Evolutionary conservation across 1,140 invertebrate genomes (phyloP), one percentile per base, ranked within the genome.

Genomic region (Maniola jurtina): DNA sequence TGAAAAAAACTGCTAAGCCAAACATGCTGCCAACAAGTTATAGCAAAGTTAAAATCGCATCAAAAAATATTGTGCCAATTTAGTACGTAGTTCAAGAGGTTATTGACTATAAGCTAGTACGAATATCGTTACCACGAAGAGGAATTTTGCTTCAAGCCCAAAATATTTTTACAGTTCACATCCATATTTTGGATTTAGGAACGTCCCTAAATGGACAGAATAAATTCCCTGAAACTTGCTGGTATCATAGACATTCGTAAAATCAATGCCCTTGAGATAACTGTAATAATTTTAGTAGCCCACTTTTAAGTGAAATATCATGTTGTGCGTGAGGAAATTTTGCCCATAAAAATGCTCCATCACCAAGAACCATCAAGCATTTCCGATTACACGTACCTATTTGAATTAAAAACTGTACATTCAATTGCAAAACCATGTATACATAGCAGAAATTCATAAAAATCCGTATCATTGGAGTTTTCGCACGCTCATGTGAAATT

Each of bases 341-440:
- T 36, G 61, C 56, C 36, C 42, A 58, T 42, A 63, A 58, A 67
- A 68, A 59, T 52, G 64, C 63, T 36, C 58, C 60, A 48, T 62
- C 64, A 63, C 69, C 59, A 42, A 55, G 61, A 65, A 75, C 67
- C 64, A 71, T 73, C 70, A 73, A 80, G 70, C 64, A 40, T 73
- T 72, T 73, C 62, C 74, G 68, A 77, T 81, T 77, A 79, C 76
- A 72, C 68, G 70, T 77, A 25, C 25, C 25, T 25, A 58, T 72
- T 73, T 75, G 78, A 79, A 86, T 87, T 77, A 72, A 83, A 87
- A 89, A 88, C 82, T 76, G 84, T 86, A 79, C 76, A 79, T 75
- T 73, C 71, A 82, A 85, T 82, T 81, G 71, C 58, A 64, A 73
- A 52, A 52, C 48, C 8, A 52, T 52, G 65, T 68, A 45, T 55